Conservation (phyloP, 1,140 invertebrate species). For the Lepidurus apus region DNA sequence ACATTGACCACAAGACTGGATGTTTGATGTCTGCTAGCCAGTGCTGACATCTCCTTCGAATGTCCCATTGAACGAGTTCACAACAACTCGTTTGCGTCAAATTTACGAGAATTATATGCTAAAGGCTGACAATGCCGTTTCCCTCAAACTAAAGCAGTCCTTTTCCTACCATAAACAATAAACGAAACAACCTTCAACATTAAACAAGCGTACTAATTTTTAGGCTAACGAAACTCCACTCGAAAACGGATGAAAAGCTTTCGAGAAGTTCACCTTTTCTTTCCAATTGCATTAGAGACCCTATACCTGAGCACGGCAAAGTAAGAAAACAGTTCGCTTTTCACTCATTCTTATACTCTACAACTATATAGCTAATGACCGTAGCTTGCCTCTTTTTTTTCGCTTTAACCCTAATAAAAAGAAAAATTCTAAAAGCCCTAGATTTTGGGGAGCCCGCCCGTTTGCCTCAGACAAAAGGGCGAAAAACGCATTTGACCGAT, state of each 20-base stretch:
- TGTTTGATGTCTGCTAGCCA: too few relatives aligned
- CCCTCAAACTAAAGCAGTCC: too few relatives aligned
- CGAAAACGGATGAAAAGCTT: neutral
- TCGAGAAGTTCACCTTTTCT: neutral
- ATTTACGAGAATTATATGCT: too few relatives aligned
- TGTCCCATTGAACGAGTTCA: too few relatives aligned
- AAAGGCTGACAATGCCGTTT: too few relatives aligned
- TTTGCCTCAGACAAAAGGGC: neutral
- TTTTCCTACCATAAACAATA: too few relatives aligned
- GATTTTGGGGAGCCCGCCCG: neutral
- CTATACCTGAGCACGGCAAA: neutral
- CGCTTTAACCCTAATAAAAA: slow-evolving; percentile 5
- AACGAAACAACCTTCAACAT: too few relatives aligned
- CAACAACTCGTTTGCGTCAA: too few relatives aligned
- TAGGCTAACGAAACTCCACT: neutral
- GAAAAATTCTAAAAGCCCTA: neutral
- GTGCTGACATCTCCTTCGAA: too few relatives aligned
- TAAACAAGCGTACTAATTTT: neutral
- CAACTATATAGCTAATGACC: neutral
- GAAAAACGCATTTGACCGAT: neutral
- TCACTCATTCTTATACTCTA: neutral
- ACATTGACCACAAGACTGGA: too few relatives aligned
- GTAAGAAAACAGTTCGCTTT: neutral
- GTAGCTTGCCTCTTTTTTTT: neutral
- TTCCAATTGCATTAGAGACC: neutral